Evolutionary conservation across 2,888 invertebrate genomes (phyloP).

Genomic region (Pristionchus japonicus): DNA sequence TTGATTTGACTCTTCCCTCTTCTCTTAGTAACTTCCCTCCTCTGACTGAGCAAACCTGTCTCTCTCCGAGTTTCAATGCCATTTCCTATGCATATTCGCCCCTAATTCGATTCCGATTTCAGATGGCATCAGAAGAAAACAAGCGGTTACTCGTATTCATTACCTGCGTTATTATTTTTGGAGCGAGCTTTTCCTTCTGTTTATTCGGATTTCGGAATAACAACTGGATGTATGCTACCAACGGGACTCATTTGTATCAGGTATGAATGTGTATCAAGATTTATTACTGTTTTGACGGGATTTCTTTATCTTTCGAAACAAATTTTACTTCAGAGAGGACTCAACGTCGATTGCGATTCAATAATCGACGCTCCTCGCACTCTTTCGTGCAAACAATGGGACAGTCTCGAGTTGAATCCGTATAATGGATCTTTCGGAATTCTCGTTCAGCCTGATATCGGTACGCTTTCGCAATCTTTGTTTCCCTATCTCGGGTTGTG

Average conservation of each 20-base stretch:
- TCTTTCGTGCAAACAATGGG: conserved; percentile 15
- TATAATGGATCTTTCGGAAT: conserved; percentile 13
- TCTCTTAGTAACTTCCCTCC: conserved; percentile 3
- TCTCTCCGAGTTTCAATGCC: neutral
- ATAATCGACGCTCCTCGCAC: neutral
- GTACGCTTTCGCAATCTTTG: conserved; percentile 10
- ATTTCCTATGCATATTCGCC: conserved; percentile 15
- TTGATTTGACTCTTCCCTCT: conserved; percentile 43
- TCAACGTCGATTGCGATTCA: conserved; percentile 23
- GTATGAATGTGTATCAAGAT: neutral
- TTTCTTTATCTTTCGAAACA: neutral
- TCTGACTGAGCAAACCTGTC: conserved; percentile 38
- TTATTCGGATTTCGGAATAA: conserved; percentile 44
- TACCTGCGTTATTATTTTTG: conserved; percentile 33
- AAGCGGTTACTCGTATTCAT: conserved; percentile 38
- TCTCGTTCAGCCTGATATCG: conserved; percentile 23
- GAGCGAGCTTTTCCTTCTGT: conserved; percentile 1
- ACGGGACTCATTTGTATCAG: conserved; percentile 40
- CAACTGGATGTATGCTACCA: conserved; percentile 41
- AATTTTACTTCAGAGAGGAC: neutral
- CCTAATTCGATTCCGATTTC: neutral
- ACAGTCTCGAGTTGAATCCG: neutral
- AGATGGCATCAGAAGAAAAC: neutral
- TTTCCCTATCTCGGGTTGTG: neutral
- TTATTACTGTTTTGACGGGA: neutral